These are phyloP conservation scores for Sceliomorpha sp. DNA, from an alignment of 2,888 invertebrate genomes.

Conservation along the genomic window DNA sequence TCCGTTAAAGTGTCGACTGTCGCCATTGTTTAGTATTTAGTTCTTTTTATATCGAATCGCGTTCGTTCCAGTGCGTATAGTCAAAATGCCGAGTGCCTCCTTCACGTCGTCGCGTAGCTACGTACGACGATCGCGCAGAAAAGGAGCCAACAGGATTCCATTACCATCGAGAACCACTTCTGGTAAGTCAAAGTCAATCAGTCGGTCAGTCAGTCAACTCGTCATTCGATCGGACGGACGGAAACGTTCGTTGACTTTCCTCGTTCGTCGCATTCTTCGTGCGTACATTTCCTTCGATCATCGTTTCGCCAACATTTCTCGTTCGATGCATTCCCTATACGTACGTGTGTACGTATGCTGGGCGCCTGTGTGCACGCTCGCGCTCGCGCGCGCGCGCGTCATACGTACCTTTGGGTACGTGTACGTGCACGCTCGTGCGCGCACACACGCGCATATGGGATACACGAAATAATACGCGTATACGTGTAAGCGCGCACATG, in stretches of 20 bases:
- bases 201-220: conserved; percentile 13
- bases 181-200: conserved; percentile 82
- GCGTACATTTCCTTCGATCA: not conserved
- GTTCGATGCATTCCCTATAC: too few species aligned
- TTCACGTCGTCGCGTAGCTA: conserved; percentile 96
- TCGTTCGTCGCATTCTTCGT: too few species aligned
- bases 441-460: not conserved
- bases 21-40: conserved; percentile 88
- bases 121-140: conserved; percentile 94
- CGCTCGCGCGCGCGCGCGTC: conserved; percentile 27
- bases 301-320: too few species aligned
- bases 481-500: not conserved
- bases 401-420: too few species aligned
- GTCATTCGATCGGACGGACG: conserved; percentile 1
- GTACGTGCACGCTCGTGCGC: too few species aligned
- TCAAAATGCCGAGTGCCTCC: conserved; percentile 96
- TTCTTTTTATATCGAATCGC: conserved; percentile 61
- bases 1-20: conserved; percentile 90
- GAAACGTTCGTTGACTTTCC: conserved; percentile 2
- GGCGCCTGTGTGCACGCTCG: conserved; percentile 17
- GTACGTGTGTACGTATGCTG: not conserved
- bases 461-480: too few species aligned
- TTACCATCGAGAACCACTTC: conserved; percentile 90
- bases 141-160: conserved; percentile 93
- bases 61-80: conserved; percentile 63